Evolutionary conservation across 2,888 invertebrate species (phyloP), one percentile per base, ranked within the genome.

Genomic region (Clostera curtula): DNA sequence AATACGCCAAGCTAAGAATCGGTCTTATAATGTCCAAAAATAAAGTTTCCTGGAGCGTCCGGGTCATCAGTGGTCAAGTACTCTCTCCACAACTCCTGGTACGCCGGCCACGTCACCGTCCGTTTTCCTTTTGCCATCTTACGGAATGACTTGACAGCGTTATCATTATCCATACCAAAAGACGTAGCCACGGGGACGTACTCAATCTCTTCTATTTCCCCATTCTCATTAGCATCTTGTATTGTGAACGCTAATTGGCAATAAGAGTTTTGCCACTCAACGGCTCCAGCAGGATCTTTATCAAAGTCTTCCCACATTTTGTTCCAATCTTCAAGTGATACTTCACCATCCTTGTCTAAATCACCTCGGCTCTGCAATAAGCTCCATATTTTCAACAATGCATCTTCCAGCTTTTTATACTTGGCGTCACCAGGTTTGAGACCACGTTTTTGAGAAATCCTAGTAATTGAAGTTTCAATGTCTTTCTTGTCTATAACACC

Each of bases 161-260:
- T 93, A 5, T 87, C 79, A 38, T 88, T 87, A 45, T 89, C 85
- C 20, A 95, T 74, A 0, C 93, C 95, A 56, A 94, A 94, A 52
- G 90, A 90, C 30, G 87, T 89, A 66, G 93, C 92, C 11, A 95
- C 93, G 16, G 91, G 87, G 3, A 90, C 89, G 69, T 93, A 96
- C 65, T 96, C 95, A 10, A 89, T 88, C 30, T 88, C 89, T 64
- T 95, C 95, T 51, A 95, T 95, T 0, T 56, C 49, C 1, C 74
- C 76, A 56, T 96, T 95, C 31, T 90, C 91, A 52, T 93, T 93
- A 24, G 93, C 91, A 56, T 95, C 95, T 69, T 94, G 93, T 32
- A 95, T 79, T 49, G 93, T 90, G 66, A 95, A 95, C 88, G 95
- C 93, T 68, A 95, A 93, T 60, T 92, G 89, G 88, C 93, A 90